Conservation (phyloP, 2,113 vertebrate species). For the Lycocorax pyrrhopterus region DNA sequence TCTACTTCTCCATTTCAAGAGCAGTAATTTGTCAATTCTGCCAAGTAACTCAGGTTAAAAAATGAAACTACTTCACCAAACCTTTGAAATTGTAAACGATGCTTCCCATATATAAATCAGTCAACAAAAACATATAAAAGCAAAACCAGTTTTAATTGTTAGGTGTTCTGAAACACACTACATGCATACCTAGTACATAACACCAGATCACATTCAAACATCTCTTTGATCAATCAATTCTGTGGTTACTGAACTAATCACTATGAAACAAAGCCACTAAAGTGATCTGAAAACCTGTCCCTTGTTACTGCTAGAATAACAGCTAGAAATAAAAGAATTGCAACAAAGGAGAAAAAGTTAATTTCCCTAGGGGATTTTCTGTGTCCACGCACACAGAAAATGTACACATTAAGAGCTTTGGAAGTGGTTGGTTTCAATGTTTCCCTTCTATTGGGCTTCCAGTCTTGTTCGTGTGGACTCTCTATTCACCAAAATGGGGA, state of each 20-base stretch:
- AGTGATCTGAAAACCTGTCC: background rate
- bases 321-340: background rate
- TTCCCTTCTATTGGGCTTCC: background rate
- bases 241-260: background rate
- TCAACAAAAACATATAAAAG: background rate
- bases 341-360: background rate
- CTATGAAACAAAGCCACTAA: background rate
- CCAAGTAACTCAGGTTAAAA: background rate
- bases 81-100: background rate
- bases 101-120: background rate
- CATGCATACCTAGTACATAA: background rate
- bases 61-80: background rate
- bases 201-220: background rate
- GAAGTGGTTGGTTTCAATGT: background rate
- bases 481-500: background rate
- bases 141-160: background rate
- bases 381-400: background rate
- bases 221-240: background rate
- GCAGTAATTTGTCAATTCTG: background rate
- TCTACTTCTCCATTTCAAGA: background rate
- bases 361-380: background rate
- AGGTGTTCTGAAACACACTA: background rate
- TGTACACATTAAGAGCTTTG: background rate
- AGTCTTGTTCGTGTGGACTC: background rate
- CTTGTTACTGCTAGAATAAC: background rate